These are phyloP conservation scores for Gadus chalcogrammus DNA, from an alignment of 2,113 vertebrate genomes.

Conservation along the genomic window DNA sequence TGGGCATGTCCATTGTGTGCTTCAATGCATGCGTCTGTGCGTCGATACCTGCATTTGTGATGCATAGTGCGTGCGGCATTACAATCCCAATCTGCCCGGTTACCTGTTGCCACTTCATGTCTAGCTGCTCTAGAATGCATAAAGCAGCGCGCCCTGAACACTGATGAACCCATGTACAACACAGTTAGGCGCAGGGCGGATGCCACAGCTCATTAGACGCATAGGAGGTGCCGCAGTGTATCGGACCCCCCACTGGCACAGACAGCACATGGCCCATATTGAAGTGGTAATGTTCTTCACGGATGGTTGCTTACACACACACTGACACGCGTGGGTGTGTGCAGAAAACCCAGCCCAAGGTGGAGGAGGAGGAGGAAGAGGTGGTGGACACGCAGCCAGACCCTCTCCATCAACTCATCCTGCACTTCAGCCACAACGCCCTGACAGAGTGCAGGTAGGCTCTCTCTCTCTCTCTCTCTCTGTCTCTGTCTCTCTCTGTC, in stretches of 20 bases:
- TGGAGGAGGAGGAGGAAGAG: conserved; percentile 88
- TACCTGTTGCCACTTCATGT: too few species aligned
- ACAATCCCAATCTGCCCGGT: too few species aligned
- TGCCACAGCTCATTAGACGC: too few species aligned
- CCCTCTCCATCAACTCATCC: conserved; percentile 97
- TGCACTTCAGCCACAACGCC: conserved; percentile 94
- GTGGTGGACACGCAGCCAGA: conserved; percentile 85
- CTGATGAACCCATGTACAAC: too few species aligned
- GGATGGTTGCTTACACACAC: background rate
- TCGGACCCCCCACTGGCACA: too few species aligned
- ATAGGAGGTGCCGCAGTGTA: too few species aligned
- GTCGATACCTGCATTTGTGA: conserved; percentile 15
- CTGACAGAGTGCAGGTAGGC: conserved; percentile 91
- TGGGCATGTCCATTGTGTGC: conserved; percentile 16
- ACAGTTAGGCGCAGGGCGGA: too few species aligned
- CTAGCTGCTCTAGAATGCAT: too few species aligned
- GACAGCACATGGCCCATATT: too few species aligned
- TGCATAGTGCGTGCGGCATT: background rate
- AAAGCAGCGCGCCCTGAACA: too few species aligned
- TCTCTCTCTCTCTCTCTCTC: conserved; percentile 10
- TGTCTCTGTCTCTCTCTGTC: conserved; percentile 1
- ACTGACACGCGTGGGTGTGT: conserved; percentile 45
- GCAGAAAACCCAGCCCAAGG: conserved; percentile 84
- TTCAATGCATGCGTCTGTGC: conserved; percentile 18
- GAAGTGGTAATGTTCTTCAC: too few species aligned